These are phyloP conservation scores for human DNA, from an alignment of 2,113 vertebrate genomes.

Conservation along the genomic window GRCh38 chr4:74282501-74283000, in stretches of 20 bases:
- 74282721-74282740: neutral
- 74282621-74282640: neutral
- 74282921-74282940: neutral
- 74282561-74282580: neutral
- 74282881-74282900: neutral
- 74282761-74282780: neutral
- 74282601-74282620: neutral
- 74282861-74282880: neutral
- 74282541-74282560: neutral
- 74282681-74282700: neutral
- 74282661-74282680: neutral
- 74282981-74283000: neutral
- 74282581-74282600: neutral
- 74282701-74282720: neutral
- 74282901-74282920: conserved; percentile 17
- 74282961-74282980: neutral
- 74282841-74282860: neutral
- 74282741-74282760: accelerated
- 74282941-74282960: conserved; percentile 1
- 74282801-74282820: neutral
- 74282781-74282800: no score
- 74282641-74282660: neutral
- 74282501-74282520: neutral
- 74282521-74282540: neutral
- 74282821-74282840: neutral